Conservation (phyloP, 2,888 invertebrate species). For the Axea sp. region DNA sequence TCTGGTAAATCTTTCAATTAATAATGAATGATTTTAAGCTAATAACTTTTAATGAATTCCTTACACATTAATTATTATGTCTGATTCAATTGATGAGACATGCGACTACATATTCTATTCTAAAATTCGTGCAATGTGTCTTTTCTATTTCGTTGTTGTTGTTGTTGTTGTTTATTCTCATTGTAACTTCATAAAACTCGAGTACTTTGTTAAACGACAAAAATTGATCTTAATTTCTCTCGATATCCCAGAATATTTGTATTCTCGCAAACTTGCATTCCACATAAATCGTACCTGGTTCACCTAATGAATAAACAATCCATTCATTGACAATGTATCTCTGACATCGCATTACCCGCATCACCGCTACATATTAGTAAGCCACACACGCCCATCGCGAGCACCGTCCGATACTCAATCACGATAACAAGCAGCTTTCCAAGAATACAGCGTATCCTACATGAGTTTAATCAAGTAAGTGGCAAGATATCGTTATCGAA, state of each 20-base stretch:
- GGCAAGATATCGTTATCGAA: constrained; percentile 43
- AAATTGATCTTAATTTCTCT: constrained; percentile 7
- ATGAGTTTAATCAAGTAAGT: constrained; percentile 46
- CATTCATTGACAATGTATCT: constrained; percentile 41
- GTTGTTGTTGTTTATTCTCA: no score
- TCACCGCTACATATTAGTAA: constrained; percentile 58
- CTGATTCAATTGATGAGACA: no score
- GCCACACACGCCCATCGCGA: constrained; percentile 52
- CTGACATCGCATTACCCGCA: constrained; percentile 44
- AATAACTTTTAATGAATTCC: no score
- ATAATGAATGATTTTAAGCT: no score
- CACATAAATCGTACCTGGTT: constrained; percentile 32
- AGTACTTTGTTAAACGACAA: no score
- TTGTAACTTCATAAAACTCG: no score
- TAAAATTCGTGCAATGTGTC: no score
- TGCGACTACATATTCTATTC: no score
- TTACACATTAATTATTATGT: no score
- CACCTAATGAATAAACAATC: constrained; percentile 51
- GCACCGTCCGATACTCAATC: constrained; percentile 47
- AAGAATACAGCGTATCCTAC: constrained; percentile 37
- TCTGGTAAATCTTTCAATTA: no score
- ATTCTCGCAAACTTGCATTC: constrained; percentile 16
- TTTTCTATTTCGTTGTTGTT: no score
- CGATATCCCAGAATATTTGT: constrained; percentile 7
- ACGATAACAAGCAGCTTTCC: constrained; percentile 58